A percentile compares a stretch with the other conserved stretches of the same genome.
Evolutionary conservation across 2,797 vertebrate species (phyloP).

Genomic region (Lithobates sylvaticus): DNA sequence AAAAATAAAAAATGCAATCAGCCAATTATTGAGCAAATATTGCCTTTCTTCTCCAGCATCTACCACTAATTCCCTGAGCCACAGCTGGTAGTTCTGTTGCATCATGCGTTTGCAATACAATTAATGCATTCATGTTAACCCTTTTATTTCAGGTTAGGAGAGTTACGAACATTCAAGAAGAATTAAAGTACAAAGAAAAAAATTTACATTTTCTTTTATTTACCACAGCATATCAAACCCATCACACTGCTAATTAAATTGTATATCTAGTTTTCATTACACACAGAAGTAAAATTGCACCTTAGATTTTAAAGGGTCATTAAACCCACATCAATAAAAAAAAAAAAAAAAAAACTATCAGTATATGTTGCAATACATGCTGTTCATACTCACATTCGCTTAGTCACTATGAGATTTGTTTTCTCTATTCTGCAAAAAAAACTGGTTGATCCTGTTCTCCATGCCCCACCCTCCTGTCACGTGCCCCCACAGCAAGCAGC

Average conservation of each 20-base stretch:
- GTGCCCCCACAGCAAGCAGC: no score
- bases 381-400: no score
- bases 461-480: no score
- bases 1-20: no score
- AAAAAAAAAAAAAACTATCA: no score
- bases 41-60: background rate
- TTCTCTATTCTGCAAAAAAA: no score
- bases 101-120: conserved; percentile 49
- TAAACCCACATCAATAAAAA: no score
- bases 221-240: background rate
- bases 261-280: background rate
- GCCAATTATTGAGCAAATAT: background rate
- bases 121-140: conserved; percentile 29
- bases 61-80: conserved; percentile 1
- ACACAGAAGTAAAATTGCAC: background rate
- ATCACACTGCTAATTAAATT: background rate
- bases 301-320: background rate
- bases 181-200: background rate
- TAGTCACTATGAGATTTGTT: no score
- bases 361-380: no score
- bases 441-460: no score
- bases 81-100: conserved; percentile 33
- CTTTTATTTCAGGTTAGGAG: background rate
- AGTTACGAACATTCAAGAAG: background rate
- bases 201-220: no score